phyloP scores from a whole-genome alignment of 2,888 invertebrate species.

The Halocaridina rubra region DNA sequence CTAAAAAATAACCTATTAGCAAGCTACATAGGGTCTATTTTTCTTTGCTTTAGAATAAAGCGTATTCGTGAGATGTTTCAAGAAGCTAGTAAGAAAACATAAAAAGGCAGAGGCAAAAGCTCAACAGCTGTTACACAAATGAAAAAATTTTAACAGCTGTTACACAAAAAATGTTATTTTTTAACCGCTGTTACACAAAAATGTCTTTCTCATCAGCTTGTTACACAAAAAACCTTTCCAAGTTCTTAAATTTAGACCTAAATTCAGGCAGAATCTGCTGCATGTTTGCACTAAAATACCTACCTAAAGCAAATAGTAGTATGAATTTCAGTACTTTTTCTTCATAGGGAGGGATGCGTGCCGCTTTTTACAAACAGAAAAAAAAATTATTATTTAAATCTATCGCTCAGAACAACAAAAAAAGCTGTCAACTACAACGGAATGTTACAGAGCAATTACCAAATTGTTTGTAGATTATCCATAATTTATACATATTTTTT shows the following conservation, averaged over 20 bases:
- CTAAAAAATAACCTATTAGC: too few species aligned
- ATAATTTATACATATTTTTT: conserved; percentile 20
- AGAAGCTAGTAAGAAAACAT: neutral
- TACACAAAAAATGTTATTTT: too few species aligned
- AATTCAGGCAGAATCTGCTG: too few species aligned
- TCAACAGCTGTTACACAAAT: conserved; percentile 18
- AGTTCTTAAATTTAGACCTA: too few species aligned
- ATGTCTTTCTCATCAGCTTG: too few species aligned
- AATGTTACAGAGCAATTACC: conserved; percentile 41
- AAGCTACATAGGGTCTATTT: too few species aligned
- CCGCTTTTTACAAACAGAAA: conserved; percentile 35
- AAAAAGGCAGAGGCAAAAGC: conserved; percentile 21
- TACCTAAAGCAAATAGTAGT: conserved; percentile 38
- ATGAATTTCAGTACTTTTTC: conserved; percentile 18
- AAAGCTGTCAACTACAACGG: conserved; percentile 44
- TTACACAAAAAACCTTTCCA: too few species aligned
- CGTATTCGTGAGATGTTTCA: too few species aligned
- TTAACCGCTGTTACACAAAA: too few species aligned
- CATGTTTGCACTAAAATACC: conserved; percentile 36
- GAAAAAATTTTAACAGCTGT: too few species aligned
- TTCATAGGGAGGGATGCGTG: conserved; percentile 46
- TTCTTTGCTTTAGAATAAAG: too few species aligned
- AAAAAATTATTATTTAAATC: conserved; percentile 35
- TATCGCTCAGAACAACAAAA: conserved; percentile 46
- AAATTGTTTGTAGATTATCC: conserved; percentile 32